Conservation (phyloP, 2,888 invertebrate species). For the Pammene aurita region DNA sequence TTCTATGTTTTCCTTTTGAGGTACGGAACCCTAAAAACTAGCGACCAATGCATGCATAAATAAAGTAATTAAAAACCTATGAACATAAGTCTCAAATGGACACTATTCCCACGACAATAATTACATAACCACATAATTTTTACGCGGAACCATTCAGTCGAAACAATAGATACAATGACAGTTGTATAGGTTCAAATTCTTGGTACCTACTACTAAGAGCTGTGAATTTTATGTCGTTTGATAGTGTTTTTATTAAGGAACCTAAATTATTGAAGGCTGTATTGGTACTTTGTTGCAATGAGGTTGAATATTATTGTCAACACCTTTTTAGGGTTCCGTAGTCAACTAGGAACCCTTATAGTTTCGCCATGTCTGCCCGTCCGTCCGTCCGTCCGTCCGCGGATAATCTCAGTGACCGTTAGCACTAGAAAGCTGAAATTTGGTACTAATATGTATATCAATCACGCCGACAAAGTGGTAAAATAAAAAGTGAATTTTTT, state of each 20-base stretch:
- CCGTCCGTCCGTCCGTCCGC: no score
- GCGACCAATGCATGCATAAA: not conserved
- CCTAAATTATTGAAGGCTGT: not conserved
- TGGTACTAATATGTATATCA: no score
- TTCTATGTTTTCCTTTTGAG: no score
- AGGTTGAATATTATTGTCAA: no score
- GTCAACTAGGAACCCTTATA: no score
- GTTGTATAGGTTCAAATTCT: constrained; percentile 8
- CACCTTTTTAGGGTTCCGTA: no score
- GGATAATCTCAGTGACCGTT: no score
- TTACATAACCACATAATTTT: not conserved
- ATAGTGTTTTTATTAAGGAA: not conserved
- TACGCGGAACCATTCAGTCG: constrained; percentile 12
- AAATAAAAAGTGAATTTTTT: no score
- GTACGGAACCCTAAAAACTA: no score
- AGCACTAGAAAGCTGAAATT: no score
- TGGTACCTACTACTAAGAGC: constrained; percentile 7
- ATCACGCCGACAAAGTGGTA: no score
- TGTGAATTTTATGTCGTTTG: constrained; percentile 17
- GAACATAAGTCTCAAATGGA: constrained; percentile 7
- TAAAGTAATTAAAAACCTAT: constrained; percentile 22
- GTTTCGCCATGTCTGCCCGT: no score
- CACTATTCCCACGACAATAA: constrained; percentile 26
- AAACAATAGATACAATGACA: constrained; percentile 34
- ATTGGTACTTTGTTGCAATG: not conserved